Conservation (phyloP, 2,113 vertebrate genomes). For the Bungarus multicinctus region DNA sequence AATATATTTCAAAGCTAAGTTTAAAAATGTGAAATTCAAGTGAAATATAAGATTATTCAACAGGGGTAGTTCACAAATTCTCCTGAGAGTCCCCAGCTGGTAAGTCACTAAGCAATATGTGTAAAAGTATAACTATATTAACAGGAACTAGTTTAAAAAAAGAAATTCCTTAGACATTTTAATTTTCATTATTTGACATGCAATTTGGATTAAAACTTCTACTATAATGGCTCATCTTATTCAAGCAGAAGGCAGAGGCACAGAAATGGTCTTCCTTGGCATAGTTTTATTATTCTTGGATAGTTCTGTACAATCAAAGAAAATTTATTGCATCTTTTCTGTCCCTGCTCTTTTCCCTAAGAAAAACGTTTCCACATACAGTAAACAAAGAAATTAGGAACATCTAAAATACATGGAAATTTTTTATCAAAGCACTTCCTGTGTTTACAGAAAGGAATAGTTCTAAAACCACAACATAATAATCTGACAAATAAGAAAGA, state of each 20-base stretch:
- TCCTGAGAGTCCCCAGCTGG: background rate
- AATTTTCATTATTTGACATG: background rate
- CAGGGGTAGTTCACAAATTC: background rate
- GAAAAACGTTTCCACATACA: background rate
- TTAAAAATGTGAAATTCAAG: background rate
- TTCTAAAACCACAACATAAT: background rate
- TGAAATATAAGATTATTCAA: background rate
- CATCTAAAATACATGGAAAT: background rate
- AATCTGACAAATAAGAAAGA: background rate
- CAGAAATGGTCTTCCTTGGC: background rate
- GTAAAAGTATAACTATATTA: background rate
- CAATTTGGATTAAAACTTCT: background rate
- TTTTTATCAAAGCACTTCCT: slow-evolving; percentile 13
- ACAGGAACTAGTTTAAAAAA: background rate
- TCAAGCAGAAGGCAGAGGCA: background rate
- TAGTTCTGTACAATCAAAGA: background rate
- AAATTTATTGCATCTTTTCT: background rate
- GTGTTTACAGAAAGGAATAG: slow-evolving; percentile 3
- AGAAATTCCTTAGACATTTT: background rate
- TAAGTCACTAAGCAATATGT: background rate
- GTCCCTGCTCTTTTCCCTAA: background rate
- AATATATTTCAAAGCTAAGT: background rate
- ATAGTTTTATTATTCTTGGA: background rate
- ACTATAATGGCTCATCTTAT: background rate
- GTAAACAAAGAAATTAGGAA: background rate